These are phyloP conservation scores for Champsocephalus esox DNA, from an alignment of 2,797 vertebrate genomes.

Conservation along the genomic window DNA sequence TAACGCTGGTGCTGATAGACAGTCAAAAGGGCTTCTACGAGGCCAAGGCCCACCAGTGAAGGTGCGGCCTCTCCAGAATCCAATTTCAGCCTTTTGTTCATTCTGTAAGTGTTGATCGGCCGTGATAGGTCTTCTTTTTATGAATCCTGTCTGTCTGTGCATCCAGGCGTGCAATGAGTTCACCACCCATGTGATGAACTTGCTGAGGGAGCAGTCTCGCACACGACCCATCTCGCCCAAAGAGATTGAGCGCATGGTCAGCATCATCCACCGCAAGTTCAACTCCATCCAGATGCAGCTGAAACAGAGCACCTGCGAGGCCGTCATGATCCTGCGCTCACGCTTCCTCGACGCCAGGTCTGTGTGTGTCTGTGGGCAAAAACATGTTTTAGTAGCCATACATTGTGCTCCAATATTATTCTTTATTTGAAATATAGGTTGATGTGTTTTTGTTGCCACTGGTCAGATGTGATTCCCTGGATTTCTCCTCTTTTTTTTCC, in stretches of 20 bases:
- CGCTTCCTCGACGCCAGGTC: constrained; percentile 94
- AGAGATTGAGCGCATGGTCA: constrained; percentile 96
- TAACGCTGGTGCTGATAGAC: constrained; percentile 55
- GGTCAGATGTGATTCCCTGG: background rate
- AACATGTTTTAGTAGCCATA: background rate
- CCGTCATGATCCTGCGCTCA: constrained; percentile 95
- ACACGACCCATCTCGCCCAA: constrained; percentile 93
- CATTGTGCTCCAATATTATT: background rate
- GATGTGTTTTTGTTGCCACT: background rate
- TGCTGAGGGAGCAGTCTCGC: constrained; percentile 94
- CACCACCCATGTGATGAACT: constrained; percentile 96
- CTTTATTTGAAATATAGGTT: background rate
- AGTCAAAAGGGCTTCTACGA: constrained; percentile 46
- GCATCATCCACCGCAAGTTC: constrained; percentile 96
- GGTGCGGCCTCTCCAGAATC: constrained; percentile 65
- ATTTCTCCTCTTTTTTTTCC: background rate
- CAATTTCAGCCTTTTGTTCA: constrained; percentile 74
- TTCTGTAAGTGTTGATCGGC: constrained; percentile 59
- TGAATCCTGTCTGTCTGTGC: constrained; percentile 77
- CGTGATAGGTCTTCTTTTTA: constrained; percentile 70
- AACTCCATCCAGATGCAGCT: constrained; percentile 97
- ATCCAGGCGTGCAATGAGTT: constrained; percentile 95
- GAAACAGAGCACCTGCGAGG: constrained; percentile 96
- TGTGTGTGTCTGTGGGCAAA: constrained; percentile 25
- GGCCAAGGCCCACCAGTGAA: constrained; percentile 47